Conservation (phyloP, 2,797 vertebrate species). For the Sternarchorhynchus goeldii region DNA sequence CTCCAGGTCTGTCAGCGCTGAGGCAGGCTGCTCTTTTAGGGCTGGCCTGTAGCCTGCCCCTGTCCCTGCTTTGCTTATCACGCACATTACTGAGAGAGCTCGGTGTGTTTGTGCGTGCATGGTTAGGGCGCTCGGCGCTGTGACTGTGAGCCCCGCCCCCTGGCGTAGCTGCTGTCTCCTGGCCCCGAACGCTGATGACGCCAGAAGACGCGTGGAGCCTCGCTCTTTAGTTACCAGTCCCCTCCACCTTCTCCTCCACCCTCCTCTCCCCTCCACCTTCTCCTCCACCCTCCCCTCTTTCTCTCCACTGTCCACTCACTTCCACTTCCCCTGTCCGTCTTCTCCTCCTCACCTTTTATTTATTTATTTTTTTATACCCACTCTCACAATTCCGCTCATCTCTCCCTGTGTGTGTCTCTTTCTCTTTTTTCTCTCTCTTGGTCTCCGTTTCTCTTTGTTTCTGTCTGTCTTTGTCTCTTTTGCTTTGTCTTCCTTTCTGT, state of each 20-base stretch:
- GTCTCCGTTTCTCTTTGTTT: constrained; percentile 2
- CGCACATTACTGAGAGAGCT: too few species aligned
- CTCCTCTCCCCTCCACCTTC: not conserved
- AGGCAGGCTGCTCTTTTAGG: not conserved
- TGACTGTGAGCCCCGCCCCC: constrained; percentile 5
- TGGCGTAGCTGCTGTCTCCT: not conserved
- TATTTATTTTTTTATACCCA: constrained; percentile 15
- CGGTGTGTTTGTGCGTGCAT: not conserved
- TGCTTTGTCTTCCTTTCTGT: constrained; percentile 10
- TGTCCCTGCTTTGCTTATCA: not conserved
- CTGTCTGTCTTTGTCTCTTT: not conserved
- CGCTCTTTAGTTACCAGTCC: constrained; percentile 41
- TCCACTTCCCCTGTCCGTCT: not conserved
- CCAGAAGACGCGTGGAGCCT: constrained; percentile 37
- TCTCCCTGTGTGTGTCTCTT: not conserved
- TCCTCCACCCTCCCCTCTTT: not conserved
- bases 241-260: constrained; percentile 9
- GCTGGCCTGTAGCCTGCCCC: not conserved
- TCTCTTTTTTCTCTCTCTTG: constrained; percentile 29
- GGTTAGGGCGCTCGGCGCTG: not conserved
- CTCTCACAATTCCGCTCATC: constrained; percentile 19
- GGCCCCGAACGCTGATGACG: constrained; percentile 37
- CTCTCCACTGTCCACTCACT: constrained; percentile 11
- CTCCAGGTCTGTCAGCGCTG: too few species aligned
- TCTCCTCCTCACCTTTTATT: not conserved